phyloP scores from a whole-genome alignment of 2,888 invertebrate species.

The Hypsopygia costalis region DNA sequence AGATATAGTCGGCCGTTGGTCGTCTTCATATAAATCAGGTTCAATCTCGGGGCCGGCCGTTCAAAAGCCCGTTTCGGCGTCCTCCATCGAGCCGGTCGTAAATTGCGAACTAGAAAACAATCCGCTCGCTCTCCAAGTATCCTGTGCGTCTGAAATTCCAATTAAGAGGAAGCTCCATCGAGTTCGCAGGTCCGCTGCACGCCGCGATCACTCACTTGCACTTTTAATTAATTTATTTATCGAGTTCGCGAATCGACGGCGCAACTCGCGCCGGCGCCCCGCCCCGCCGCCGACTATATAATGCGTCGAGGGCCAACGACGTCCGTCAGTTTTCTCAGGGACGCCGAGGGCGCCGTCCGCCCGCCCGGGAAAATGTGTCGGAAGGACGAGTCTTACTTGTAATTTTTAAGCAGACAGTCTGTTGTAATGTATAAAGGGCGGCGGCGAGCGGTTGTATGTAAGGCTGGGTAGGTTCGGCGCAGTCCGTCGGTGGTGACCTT shows the following conservation, averaged over 20 bases:
- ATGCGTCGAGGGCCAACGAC: conserved; percentile 51
- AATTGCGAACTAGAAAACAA: conserved; percentile 48
- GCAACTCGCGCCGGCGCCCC: conserved; percentile 73
- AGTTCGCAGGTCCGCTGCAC: conserved; percentile 65
- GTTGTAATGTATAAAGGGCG: conserved; percentile 48
- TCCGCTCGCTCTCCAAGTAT: conserved; percentile 41
- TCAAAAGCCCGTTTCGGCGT: conserved; percentile 22
- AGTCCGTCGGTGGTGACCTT: conserved; percentile 51
- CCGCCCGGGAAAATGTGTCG: conserved; percentile 53
- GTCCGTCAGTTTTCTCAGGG: conserved; percentile 75
- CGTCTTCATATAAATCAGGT: conserved; percentile 37
- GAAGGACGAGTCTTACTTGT: conserved; percentile 61
- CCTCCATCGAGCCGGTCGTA: conserved; percentile 27
- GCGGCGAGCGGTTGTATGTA: conserved; percentile 42
- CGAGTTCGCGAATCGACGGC: conserved; percentile 77
- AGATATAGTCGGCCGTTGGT: too few species aligned
- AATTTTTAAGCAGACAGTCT: conserved; percentile 42
- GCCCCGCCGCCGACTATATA: conserved; percentile 69
- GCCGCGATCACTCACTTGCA: conserved; percentile 79
- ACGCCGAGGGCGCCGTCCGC: conserved; percentile 56
- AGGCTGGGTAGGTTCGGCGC: conserved; percentile 42
- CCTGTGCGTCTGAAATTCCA: conserved; percentile 60
- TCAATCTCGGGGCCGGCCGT: conserved; percentile 33
- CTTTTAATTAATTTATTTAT: conserved; percentile 82
- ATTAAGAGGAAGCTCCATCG: conserved; percentile 65